phyloP scores from a whole-genome alignment of 92 coral and sea anemone species.

The Phenganax marumi region DNA sequence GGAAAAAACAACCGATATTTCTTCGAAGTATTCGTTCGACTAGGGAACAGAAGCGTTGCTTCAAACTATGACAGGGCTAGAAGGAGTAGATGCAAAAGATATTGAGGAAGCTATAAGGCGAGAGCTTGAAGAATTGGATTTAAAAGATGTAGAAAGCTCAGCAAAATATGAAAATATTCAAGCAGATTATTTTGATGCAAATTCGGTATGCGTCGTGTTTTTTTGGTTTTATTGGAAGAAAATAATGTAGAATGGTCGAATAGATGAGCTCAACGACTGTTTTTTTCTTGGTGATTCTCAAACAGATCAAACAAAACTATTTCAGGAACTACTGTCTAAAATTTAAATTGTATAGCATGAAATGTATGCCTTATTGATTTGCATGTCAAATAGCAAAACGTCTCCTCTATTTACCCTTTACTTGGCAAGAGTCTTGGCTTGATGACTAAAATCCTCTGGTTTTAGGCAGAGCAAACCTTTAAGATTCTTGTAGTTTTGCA shows the following conservation, averaged over 20 bases:
- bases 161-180: background rate
- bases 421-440: too few relatives aligned
- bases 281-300: too few relatives aligned
- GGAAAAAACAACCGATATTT: background rate
- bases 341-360: too few relatives aligned
- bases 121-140: constrained; percentile 77
- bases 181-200: constrained; percentile 2
- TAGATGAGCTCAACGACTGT: too few relatives aligned
- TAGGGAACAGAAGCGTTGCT: constrained; percentile 9
- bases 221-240: background rate
- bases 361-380: too few relatives aligned
- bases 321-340: too few relatives aligned
- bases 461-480: too few relatives aligned
- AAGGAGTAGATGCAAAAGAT: constrained; percentile 74
- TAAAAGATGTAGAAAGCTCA: constrained; percentile 55
- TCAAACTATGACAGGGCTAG: constrained; percentile 70
- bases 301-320: too few relatives aligned
- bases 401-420: too few relatives aligned
- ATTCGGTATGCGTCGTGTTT: background rate
- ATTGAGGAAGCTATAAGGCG: constrained; percentile 94
- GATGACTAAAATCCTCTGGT: too few relatives aligned
- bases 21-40: background rate
- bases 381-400: too few relatives aligned
- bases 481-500: too few relatives aligned
- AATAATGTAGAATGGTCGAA: background rate